phyloP scores from a whole-genome alignment of 1,140 invertebrate genomes.

The Drosophila quadrilineata region DNA sequence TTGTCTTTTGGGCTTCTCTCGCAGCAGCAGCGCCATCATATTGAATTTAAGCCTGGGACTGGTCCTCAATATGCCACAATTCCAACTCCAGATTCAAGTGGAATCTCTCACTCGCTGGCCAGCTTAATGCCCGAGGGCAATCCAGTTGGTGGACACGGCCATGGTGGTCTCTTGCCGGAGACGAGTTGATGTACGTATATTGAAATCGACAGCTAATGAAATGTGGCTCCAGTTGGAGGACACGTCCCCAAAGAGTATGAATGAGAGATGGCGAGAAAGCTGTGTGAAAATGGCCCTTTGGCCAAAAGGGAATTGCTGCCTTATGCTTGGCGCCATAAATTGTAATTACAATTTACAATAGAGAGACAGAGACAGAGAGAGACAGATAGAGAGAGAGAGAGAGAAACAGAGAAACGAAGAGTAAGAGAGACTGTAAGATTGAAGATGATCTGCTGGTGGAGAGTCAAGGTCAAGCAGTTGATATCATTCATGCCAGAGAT shows the following conservation, averaged over 20 bases:
- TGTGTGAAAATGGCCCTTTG: too few relatives aligned
- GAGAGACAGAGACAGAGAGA: too few relatives aligned
- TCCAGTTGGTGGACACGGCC: conserved; percentile 8
- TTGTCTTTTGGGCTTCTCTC: conserved; percentile 13
- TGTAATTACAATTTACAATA: conserved; percentile 34
- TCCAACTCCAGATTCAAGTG: conserved; percentile 31
- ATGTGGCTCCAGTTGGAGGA: conserved; percentile 23
- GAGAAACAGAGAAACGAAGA: neutral
- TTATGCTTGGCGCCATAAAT: conserved; percentile 35
- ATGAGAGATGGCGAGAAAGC: neutral
- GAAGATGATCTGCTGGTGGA: neutral
- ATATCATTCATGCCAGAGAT: conserved; percentile 16
- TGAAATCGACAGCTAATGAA: conserved; percentile 48
- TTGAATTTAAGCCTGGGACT: conserved; percentile 29
- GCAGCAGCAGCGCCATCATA: conserved; percentile 16
- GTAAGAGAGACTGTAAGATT: neutral
- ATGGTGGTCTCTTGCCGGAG: neutral
- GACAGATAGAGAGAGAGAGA: too few relatives aligned
- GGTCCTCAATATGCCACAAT: conserved; percentile 29
- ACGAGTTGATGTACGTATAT: conserved; percentile 19
- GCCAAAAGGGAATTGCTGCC: neutral
- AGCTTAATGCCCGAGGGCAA: conserved; percentile 29
- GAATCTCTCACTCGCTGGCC: conserved; percentile 12
- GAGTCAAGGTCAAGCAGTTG: conserved; percentile 29
- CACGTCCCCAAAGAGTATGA: conserved; percentile 2